Percentiles rank a stretch among this genome's conserved stretches.
Conservation (phyloP, 2,113 vertebrate genomes). For the Trochalopteron elliotii region DNA sequence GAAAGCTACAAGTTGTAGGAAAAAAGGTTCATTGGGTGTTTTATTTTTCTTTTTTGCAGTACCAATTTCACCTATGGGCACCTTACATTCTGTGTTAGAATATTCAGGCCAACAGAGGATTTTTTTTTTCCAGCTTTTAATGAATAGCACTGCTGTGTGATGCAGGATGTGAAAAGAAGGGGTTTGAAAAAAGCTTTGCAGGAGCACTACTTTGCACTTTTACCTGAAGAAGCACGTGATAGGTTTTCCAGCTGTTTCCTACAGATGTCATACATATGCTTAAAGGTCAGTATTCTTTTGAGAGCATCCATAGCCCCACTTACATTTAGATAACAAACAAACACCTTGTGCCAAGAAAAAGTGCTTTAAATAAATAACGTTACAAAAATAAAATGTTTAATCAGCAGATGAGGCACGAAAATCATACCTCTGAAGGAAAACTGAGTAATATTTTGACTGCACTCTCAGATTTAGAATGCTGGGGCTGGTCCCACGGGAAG, state of each 20-base stretch:
- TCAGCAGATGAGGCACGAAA: background rate
- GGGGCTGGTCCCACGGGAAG: background rate
- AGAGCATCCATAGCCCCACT: background rate
- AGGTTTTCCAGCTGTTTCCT: slow-evolving; percentile 60
- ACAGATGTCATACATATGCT: slow-evolving; percentile 61
- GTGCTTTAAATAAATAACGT: background rate
- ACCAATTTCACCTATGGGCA: slow-evolving; percentile 35
- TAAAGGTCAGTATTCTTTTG: slow-evolving; percentile 69
- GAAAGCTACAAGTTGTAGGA: slow-evolving; percentile 45
- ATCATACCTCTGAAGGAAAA: background rate
- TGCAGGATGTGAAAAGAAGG: slow-evolving; percentile 46
- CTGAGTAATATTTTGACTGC: background rate
- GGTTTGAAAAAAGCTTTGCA: slow-evolving; percentile 50
- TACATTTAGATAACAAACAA: slow-evolving; percentile 27
- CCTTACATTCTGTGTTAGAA: slow-evolving; percentile 42
- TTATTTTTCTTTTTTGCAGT: background rate
- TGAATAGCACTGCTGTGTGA: slow-evolving; percentile 59
- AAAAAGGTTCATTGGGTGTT: background rate
- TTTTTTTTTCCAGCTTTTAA: slow-evolving; percentile 58
- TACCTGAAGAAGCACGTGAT: slow-evolving; percentile 49
- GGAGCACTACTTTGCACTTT: slow-evolving; percentile 29
- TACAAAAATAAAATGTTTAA: background rate
- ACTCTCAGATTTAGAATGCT: background rate
- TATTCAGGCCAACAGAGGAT: slow-evolving; percentile 10
- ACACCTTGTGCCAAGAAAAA: background rate